Evolutionary conservation across 2,797 vertebrate species (phyloP), one percentile per base, ranked within the genome.

Genomic region (Columba guinea): DNA sequence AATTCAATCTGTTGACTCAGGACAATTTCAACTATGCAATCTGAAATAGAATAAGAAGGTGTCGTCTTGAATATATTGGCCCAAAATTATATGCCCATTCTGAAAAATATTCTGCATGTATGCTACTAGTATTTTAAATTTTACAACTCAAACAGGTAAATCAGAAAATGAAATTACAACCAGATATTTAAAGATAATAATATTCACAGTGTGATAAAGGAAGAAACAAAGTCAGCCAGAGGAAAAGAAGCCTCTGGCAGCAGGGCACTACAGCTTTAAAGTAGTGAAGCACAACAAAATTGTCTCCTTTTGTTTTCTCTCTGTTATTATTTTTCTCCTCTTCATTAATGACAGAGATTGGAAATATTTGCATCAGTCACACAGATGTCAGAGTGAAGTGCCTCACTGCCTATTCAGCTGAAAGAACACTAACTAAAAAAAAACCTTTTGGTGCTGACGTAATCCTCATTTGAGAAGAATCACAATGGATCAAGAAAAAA

Each of bases 1-100:
- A 86, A 80, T 81, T 85, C 87, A 85, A 12, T 83, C 56, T 87
- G 41, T 89, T 93, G 84, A 89, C 12, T 96, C 62, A 81, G 81
- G 64, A 83, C 5, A 28, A 77, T 94, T 95, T 89, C 62, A 89
- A 48, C 39, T 19, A 52, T 52, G 71, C 56, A 95, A 89, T 84
- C 71, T 95, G 53, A 90, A 87, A 76, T 2, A 59, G 21, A 27
- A 51, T 62, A 59, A 87, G 70, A 73, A 90, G 18, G 26, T 75
- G 22, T 68, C 6, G 0, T 44, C 23, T 49, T 83, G 87, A 89
- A 92, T 79, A 64, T 6, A 58, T 53, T 82, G 60, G 87, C 20
- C 23, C 13, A 60, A 48, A 87, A 90, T 70, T 74, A 22, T 71
- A 60, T 39, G 32, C 13, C 14, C 67, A 18, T 78, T 85, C 87